Percentiles rank a stretch among this genome's conserved stretches.
These are phyloP conservation scores for Lipophrys pholis DNA, from an alignment of 2,113 vertebrate species.

Conservation along the genomic window DNA sequence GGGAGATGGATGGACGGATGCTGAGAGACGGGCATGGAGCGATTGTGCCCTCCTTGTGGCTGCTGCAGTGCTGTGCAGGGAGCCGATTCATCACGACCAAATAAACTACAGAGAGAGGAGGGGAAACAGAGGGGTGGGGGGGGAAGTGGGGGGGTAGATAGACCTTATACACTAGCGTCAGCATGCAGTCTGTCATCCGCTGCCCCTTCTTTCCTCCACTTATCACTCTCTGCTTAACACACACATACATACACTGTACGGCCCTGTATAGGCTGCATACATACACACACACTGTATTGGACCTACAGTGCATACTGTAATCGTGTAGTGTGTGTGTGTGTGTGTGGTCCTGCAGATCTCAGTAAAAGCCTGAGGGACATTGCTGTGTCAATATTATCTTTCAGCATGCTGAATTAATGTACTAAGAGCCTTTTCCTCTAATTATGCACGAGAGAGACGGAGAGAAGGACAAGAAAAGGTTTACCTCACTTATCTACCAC, in stretches of 20 bases:
- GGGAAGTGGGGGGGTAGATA: constrained; percentile 4
- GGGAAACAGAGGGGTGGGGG: constrained; percentile 28
- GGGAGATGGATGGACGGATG: constrained; percentile 19
- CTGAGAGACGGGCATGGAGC: constrained; percentile 54
- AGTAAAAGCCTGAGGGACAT: constrained; percentile 55
- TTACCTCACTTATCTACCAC: constrained; percentile 6
- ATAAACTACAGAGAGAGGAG: constrained; percentile 61
- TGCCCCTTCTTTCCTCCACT: constrained; percentile 55
- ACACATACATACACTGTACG: constrained; percentile 20
- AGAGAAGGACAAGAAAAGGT: constrained; percentile 5
- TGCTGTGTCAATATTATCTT: constrained; percentile 71
- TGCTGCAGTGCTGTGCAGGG: constrained; percentile 71
- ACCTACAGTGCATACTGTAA: no score
- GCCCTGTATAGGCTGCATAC: constrained; percentile 17
- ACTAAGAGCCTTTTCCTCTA: constrained; percentile 44
- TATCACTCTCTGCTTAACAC: constrained; percentile 58
- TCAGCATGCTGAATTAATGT: constrained; percentile 49
- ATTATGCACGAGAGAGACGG: constrained; percentile 47
- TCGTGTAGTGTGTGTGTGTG: background rate
- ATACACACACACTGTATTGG: constrained; percentile 1
- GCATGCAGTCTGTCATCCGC: constrained; percentile 75
- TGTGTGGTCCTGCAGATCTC: constrained; percentile 36
- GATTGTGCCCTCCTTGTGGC: constrained; percentile 71
- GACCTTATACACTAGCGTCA: constrained; percentile 62
- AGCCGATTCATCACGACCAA: constrained; percentile 75